Evolutionary conservation across 2,797 vertebrate genomes (phyloP).

Genomic region (Trichosurus vulpecula): DNA sequence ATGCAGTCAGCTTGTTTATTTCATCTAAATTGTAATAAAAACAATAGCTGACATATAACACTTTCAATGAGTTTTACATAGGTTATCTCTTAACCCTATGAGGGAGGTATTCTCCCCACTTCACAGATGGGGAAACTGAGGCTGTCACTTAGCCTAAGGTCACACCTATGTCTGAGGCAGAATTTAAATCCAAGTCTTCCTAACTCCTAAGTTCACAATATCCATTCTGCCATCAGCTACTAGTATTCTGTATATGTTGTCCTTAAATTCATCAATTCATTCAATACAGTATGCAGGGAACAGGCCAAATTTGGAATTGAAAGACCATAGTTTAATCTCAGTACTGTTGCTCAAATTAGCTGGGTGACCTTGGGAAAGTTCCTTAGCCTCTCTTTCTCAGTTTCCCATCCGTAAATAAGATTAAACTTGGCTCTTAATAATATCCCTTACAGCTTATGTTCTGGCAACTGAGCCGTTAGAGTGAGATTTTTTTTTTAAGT

Average conservation of each 20-base stretch:
- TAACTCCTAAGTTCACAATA: not conserved
- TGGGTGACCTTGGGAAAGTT: not conserved
- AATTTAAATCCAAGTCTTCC: not conserved
- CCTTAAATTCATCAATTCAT: not conserved
- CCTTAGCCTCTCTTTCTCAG: not conserved
- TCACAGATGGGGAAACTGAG: not conserved
- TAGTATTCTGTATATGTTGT: not conserved
- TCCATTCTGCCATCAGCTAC: not conserved
- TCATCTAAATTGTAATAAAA: not conserved
- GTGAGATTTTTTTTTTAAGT: not conserved
- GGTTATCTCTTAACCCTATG: not conserved
- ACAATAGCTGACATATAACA: not conserved
- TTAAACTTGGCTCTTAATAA: not conserved
- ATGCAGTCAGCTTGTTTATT: not conserved
- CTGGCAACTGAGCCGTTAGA: not conserved
- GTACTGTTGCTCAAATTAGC: not conserved
- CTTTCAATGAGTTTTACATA: not conserved
- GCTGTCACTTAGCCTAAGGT: not conserved
- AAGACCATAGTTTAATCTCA: not conserved
- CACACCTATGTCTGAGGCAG: not conserved
- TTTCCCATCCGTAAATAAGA: not conserved
- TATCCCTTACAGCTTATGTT: not conserved
- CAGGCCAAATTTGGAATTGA: not conserved
- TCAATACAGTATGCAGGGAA: not conserved
- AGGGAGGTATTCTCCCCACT: not conserved